A percentile compares a stretch with the other conserved stretches of the same genome.
These are phyloP conservation scores for Embidobia sp. DNA, from an alignment of 2,888 invertebrate genomes.

Conservation along the genomic window DNA sequence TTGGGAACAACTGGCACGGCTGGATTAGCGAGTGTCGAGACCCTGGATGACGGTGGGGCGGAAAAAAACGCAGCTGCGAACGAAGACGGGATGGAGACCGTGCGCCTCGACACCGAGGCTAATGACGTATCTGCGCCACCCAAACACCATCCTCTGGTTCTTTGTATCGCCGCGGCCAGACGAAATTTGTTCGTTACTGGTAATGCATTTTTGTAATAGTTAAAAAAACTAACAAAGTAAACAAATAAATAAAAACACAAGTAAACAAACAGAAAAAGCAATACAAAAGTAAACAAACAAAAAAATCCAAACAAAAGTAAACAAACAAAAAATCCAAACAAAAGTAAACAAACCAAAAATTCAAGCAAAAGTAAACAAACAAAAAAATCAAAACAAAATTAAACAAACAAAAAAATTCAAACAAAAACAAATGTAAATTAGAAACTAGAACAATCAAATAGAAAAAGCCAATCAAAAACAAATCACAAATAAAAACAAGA, in stretches of 20 bases:
- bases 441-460: too few relatives aligned
- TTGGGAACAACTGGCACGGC: conserved; percentile 84
- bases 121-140: conserved; percentile 77
- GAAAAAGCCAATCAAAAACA: too few relatives aligned
- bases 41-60: conserved; percentile 88
- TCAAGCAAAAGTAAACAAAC: too few relatives aligned
- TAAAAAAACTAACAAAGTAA: neutral
- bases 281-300: too few relatives aligned
- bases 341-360: too few relatives aligned
- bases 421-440: too few relatives aligned
- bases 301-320: too few relatives aligned
- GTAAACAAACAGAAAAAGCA: neutral
- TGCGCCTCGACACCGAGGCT: conserved; percentile 85
- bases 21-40: conserved; percentile 91
- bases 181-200: conserved; percentile 86
- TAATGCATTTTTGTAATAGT: conserved; percentile 74
- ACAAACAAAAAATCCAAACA: too few relatives aligned
- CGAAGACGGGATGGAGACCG: conserved; percentile 89
- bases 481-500: too few relatives aligned
- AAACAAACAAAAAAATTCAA: too few relatives aligned
- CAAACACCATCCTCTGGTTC: conserved; percentile 73
- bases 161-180: conserved; percentile 72
- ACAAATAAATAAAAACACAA: neutral
- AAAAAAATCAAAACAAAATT: too few relatives aligned
- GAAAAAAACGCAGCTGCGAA: conserved; percentile 83